Percentiles rank a stretch among this genome's conserved stretches.
Evolutionary conservation across 2,888 invertebrate species (phyloP).

Genomic region (Tenthredo livida): DNA sequence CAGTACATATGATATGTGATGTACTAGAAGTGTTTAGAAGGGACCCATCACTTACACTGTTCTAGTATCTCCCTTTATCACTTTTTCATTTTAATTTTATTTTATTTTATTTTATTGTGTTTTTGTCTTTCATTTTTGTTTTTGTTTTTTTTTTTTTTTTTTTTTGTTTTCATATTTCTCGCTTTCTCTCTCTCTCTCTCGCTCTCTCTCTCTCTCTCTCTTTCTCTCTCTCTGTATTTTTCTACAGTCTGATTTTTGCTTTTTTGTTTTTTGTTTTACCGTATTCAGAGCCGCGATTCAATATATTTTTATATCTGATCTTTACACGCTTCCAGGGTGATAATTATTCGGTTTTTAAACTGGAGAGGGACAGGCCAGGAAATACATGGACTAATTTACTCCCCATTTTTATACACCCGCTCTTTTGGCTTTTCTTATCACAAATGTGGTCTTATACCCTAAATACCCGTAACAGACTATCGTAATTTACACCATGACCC

Average conservation of each 20-base stretch:
- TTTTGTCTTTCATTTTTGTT: conserved; percentile 50
- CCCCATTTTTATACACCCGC: not conserved
- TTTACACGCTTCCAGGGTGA: conserved; percentile 5
- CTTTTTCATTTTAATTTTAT: conserved; percentile 21
- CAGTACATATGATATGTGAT: conserved; percentile 74
- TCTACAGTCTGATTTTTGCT: not conserved
- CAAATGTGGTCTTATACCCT: conserved; percentile 17
- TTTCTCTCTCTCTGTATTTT: not conserved
- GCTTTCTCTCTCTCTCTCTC: not conserved
- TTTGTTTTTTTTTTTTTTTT: conserved; percentile 27
- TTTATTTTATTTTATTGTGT: conserved; percentile 41
- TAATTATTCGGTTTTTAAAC: not conserved
- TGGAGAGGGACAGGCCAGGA: not conserved
- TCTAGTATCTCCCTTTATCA: conserved; percentile 40
- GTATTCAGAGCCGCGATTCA: conserved; percentile 68
- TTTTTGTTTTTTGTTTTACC: conserved; percentile 55
- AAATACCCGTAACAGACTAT: conserved; percentile 40
- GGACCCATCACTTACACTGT: conserved; percentile 45
- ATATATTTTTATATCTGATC: conserved; percentile 7
- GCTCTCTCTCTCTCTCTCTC: not conserved
- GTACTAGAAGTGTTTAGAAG: conserved; percentile 63
- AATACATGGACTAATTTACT: not conserved
- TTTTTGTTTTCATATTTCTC: not conserved
- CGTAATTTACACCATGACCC: conserved; percentile 13
- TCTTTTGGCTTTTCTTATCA: not conserved